These are phyloP conservation scores for Petaurus breviceps DNA, from an alignment of 2,113 vertebrate genomes.

Conservation along the genomic window DNA sequence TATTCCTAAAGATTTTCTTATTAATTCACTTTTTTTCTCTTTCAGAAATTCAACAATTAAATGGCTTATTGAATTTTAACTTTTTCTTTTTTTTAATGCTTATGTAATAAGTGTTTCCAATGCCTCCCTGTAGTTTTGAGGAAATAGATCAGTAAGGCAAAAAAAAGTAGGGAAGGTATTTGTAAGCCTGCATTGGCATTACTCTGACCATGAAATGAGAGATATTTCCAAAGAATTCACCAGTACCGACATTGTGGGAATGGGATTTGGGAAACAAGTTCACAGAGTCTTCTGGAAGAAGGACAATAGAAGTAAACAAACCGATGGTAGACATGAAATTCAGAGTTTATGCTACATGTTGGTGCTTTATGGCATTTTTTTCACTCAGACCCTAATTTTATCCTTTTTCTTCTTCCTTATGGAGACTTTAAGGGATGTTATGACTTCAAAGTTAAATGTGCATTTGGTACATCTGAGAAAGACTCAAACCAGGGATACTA, in stretches of 20 bases:
- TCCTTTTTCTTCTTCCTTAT: not conserved
- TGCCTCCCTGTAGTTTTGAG: not conserved
- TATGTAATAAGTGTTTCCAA: too few relatives aligned
- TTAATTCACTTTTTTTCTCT: too few relatives aligned
- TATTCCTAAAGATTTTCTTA: too few relatives aligned
- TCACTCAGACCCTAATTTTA: not conserved
- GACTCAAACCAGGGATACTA: not conserved
- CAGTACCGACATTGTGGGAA: not conserved
- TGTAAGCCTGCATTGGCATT: not conserved
- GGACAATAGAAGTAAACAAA: not conserved
- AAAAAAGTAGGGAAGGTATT: not conserved
- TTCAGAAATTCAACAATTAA: too few relatives aligned
- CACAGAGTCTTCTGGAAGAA: not conserved
- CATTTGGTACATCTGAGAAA: not conserved
- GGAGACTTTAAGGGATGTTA: not conserved
- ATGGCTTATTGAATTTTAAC: too few relatives aligned
- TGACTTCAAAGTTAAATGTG: not conserved
- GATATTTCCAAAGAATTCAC: not conserved
- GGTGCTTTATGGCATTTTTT: not conserved
- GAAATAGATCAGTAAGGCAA: not conserved
- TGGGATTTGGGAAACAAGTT: not conserved
- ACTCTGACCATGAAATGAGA: not conserved
- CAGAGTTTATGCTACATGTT: not conserved
- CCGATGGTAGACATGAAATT: not conserved
- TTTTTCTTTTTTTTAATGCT: too few relatives aligned